Evolutionary conservation across 2,797 vertebrate species (phyloP).

Genomic region (Buphagus erythrorhynchus): DNA sequence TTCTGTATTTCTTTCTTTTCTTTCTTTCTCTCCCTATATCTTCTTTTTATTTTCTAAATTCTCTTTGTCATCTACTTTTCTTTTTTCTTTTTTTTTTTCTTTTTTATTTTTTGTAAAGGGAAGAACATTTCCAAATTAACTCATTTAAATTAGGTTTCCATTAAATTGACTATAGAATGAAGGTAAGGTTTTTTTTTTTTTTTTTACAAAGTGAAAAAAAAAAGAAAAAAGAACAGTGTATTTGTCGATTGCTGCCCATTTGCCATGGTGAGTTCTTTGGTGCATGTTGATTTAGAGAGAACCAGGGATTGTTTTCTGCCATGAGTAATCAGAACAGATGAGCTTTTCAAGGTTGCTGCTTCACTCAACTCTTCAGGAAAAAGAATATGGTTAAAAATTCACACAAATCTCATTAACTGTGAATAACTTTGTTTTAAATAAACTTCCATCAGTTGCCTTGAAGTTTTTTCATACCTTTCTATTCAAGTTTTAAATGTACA

Average conservation of each 20-base stretch:
- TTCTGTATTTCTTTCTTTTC: background rate
- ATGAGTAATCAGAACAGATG: conserved; percentile 66
- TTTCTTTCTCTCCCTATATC: background rate
- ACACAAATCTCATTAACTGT: conserved; percentile 61
- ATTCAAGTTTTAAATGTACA: background rate
- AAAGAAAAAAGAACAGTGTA: background rate
- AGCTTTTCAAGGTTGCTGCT: conserved; percentile 69
- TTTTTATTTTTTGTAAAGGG: background rate
- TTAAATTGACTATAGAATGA: conserved; percentile 34
- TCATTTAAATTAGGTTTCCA: conserved; percentile 23
- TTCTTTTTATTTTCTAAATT: background rate
- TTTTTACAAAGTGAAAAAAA: background rate
- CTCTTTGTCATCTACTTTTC: background rate
- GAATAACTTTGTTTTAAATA: conserved; percentile 52
- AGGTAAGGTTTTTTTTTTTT: background rate
- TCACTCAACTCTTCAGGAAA: conserved; percentile 50
- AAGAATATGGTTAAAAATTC: conserved; percentile 46
- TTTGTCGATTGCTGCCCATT: background rate
- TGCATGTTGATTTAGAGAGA: background rate
- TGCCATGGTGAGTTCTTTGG: conserved; percentile 6
- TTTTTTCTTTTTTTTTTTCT: background rate
- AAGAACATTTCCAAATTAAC: background rate
- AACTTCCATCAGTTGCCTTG: conserved; percentile 34
- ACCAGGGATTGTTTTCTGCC: conserved; percentile 26
- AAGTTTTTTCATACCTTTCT: conserved; percentile 34